Percentiles rank a stretch among this genome's conserved stretches.
phyloP scores from a whole-genome alignment of 1,140 invertebrate genomes.

The Bombus superbus region DNA sequence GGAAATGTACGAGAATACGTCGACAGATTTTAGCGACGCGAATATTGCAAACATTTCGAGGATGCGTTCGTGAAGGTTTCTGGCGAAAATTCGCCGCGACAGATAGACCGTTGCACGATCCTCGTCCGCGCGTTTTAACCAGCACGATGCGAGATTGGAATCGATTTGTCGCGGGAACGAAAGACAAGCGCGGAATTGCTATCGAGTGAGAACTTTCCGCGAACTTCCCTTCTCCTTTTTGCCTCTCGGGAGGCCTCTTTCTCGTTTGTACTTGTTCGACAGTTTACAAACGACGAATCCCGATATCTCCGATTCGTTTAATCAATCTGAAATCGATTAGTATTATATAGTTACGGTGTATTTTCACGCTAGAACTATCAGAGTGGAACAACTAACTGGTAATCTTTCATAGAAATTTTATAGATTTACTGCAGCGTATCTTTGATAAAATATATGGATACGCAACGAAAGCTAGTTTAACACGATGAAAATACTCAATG shows the following conservation, averaged over 20 bases:
- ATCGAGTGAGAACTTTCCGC: background rate
- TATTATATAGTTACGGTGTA: background rate
- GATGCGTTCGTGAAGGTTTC: background rate
- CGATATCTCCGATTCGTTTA: background rate
- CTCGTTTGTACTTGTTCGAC: background rate
- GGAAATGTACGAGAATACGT: background rate
- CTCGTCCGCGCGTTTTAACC: conserved; percentile 12
- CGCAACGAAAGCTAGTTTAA: too few relatives aligned
- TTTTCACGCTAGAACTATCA: background rate
- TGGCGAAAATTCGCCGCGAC: background rate
- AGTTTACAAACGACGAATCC: conserved; percentile 10
- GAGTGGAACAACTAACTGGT: background rate
- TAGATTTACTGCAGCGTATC: background rate
- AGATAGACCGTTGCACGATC: background rate
- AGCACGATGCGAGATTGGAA: background rate
- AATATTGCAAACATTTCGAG: background rate
- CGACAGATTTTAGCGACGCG: background rate
- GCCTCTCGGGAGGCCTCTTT: background rate
- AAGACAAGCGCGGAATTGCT: background rate
- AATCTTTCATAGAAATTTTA: background rate
- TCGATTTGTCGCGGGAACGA: conserved; percentile 22
- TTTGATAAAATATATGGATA: background rate
- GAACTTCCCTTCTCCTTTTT: background rate
- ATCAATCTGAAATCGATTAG: too few relatives aligned
- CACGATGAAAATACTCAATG: too few relatives aligned